Evolutionary conservation across 1,140 invertebrate species (phyloP), one percentile per base, ranked within the genome.

Genomic region (Drosophila sulfurigaster): DNA sequence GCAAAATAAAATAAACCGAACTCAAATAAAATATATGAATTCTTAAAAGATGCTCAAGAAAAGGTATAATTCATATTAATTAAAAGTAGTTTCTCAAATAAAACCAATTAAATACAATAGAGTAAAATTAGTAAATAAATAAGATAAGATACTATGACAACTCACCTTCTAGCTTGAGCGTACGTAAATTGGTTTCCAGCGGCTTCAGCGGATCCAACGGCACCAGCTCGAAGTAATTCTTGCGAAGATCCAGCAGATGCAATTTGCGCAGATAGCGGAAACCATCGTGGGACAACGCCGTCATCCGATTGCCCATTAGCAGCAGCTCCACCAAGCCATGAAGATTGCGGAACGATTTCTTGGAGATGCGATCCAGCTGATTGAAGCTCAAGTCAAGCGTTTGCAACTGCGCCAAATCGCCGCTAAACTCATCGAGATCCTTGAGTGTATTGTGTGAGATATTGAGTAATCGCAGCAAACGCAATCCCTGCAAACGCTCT

Each of bases 331-430:
- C 94, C 3, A 98, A 93, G 56, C 95, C 96, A 32, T 95, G 94
- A 13, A 98, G 93, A 92, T 96, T 94, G 68, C 95, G 94, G 90
- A 98, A 97, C 10, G 95, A 95, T 38, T 95, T 94, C 92, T 95
- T 96, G 57, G 94, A 95, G 60, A 98, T 95, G 74, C 95, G 94
- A 13, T 95, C 95, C 69, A 98, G 95, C 91, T 96, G 96, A 93
- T 98, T 98, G 82, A 94, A 96, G 5, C 97, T 97, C 8, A 98
- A 92, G 91, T 98, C 97, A 46, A 98, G 93, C 52, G 95, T 95
- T 91, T 97, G 95, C 57, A 98, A 91, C 10, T 95, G 95, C 54
- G 95, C 95, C 15, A 98, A 93, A 91, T 98, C 96, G 1, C 93
- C 81, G 4, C 97, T 96, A 89, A 98, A 98, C 74, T 97, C 96